These are phyloP conservation scores for Agraylea sexmaculata DNA, from an alignment of 1,140 invertebrate genomes.

Conservation along the genomic window DNA sequence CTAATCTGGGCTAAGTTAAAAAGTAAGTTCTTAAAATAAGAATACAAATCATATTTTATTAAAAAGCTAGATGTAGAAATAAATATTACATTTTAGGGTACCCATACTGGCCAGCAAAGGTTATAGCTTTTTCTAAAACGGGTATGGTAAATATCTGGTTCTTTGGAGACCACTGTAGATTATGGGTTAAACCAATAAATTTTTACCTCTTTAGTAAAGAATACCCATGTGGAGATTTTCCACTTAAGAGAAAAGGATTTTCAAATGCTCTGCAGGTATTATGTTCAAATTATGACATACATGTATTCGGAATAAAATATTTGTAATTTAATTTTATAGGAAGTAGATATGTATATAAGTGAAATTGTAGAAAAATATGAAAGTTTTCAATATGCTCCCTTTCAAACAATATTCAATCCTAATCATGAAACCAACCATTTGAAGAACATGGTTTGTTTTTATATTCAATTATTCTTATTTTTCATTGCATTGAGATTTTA, in stretches of 20 bases:
- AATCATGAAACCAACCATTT: slow-evolving; percentile 52
- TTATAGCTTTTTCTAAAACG: slow-evolving; percentile 60
- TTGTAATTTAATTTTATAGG: slow-evolving; percentile 30
- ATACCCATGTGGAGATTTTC: slow-evolving; percentile 43
- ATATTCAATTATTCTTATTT: too few relatives aligned
- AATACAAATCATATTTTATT: not conserved
- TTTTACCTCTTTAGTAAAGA: slow-evolving; percentile 71
- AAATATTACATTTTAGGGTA: slow-evolving; percentile 44
- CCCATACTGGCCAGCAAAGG: slow-evolving; percentile 92
- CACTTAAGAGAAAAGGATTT: slow-evolving; percentile 33
- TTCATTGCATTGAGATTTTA: too few relatives aligned
- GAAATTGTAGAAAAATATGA: slow-evolving; percentile 64
- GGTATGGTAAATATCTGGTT: slow-evolving; percentile 80
- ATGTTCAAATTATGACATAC: slow-evolving; percentile 8
- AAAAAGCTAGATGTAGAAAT: not conserved
- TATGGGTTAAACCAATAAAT: slow-evolving; percentile 76
- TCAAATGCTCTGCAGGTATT: slow-evolving; percentile 32
- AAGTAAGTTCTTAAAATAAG: slow-evolving; percentile 32
- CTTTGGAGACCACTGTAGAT: slow-evolving; percentile 87
- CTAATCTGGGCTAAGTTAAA: slow-evolving; percentile 88
- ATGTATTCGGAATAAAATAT: slow-evolving; percentile 3
- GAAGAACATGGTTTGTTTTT: slow-evolving; percentile 45
- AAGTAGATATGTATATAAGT: slow-evolving; percentile 62
- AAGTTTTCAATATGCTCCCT: slow-evolving; percentile 63
- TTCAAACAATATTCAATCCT: slow-evolving; percentile 59